Base-by-base conservation (phyloP, 1,140 invertebrate genomes). In the Aphelinus atriplicis region DNA sequence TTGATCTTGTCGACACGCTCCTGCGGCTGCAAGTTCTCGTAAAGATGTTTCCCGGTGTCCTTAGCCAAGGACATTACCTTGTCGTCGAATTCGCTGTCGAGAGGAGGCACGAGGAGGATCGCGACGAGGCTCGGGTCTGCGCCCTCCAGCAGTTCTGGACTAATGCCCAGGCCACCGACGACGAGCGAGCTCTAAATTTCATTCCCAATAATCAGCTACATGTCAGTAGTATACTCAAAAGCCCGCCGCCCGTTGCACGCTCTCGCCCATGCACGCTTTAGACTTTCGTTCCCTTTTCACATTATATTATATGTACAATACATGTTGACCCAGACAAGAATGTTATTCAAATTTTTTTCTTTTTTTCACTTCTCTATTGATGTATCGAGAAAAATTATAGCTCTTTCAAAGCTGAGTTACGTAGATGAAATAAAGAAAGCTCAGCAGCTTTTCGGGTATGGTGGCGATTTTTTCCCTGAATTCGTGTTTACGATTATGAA, bases 41-140 rank as follows among this genome's bases (percentile, higher is more conserved):
- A 95, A 10, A 96, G 90, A 80, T 93, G 91, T 78, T 91, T 92
- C 10, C 95, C 95, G 57, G 91, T 92, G 79, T 94, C 92, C 85
- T 95, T 93, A 1, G 95, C 94, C 71, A 92, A 90, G 47, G 93
- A 92, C 86, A 96, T 94, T 77, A 96, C 89, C 77, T 90, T 90
- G 80, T 95, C 94, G 81, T 95, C 93, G 46, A 91, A 77, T 77
- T 90, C 90, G 80, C 95, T 94, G 81, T 95, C 93, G 46, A 91
- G 77, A 87, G 87, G 80, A 72, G 89, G 86, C 80, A 90, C 85
- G 81, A 90, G 67, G 85, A 89, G 81, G 88, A 89, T 74, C 88
- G 89, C 79, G 84, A 88, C 85, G 51, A 88, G 83, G 70, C 84
- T 88, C 55, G 84, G 84, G 60, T 87, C 86, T 46, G 84, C 86